Evolutionary conservation across 1,140 invertebrate species (phyloP).

Genomic region (Trichonephila clavipes): DNA sequence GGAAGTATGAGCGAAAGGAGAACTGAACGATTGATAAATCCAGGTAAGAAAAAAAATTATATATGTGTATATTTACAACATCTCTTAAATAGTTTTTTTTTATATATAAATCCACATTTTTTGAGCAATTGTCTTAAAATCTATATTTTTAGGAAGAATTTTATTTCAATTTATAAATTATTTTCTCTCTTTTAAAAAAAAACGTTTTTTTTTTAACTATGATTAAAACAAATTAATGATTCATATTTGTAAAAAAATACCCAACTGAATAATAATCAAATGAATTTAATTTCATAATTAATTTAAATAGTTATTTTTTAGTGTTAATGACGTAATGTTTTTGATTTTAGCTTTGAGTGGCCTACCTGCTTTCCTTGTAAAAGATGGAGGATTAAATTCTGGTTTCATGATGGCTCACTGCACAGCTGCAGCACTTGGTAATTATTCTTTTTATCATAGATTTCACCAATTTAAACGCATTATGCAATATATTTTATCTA

Average conservation of each 20-base stretch:
- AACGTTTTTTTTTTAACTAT: too few relatives aligned
- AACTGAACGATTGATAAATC: conserved; percentile 87
- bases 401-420: conserved; percentile 90
- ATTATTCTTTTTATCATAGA: conserved; percentile 29
- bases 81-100: neutral
- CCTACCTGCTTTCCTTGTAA: conserved; percentile 87
- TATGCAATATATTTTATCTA: too few relatives aligned
- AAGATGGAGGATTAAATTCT: conserved; percentile 88
- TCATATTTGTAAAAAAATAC: too few relatives aligned
- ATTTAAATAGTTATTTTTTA: conserved; percentile 51
- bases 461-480: too few relatives aligned
- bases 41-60: conserved; percentile 81
- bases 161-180: too few relatives aligned
- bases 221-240: too few relatives aligned
- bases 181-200: too few relatives aligned
- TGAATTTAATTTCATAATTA: neutral
- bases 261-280: too few relatives aligned
- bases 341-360: conserved; percentile 84
- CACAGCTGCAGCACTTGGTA: conserved; percentile 87
- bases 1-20: conserved; percentile 88
- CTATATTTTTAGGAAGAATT: too few relatives aligned
- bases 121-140: too few relatives aligned
- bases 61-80: neutral
- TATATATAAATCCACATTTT: neutral
- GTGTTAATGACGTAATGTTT: conserved; percentile 2